Conservation (phyloP, 2,888 invertebrate species). For the Chironomus tentans region DNA sequence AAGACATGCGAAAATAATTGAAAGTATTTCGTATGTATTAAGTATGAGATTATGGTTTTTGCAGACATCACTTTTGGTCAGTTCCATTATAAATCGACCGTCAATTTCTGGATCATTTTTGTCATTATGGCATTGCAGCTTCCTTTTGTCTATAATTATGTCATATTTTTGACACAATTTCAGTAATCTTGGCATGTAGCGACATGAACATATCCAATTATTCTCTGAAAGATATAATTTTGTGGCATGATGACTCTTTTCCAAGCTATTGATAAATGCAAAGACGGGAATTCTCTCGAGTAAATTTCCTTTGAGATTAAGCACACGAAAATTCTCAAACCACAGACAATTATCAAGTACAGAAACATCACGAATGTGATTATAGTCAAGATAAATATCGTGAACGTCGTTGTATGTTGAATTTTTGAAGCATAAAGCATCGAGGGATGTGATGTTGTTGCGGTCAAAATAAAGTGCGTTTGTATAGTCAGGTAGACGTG, state of each 20-base stretch:
- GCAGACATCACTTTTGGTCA: slow-evolving; percentile 62
- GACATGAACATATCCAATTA: slow-evolving; percentile 77
- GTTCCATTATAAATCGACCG: slow-evolving; percentile 49
- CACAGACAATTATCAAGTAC: slow-evolving; percentile 68
- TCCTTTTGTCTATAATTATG: slow-evolving; percentile 57
- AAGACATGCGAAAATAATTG: slow-evolving; percentile 55
- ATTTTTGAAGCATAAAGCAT: slow-evolving; percentile 51
- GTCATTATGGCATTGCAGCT: slow-evolving; percentile 58
- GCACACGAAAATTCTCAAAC: slow-evolving; percentile 64
- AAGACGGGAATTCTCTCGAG: slow-evolving; percentile 62
- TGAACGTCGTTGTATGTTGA: slow-evolving; percentile 56
- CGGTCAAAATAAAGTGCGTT: slow-evolving; percentile 38
- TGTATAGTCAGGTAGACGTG: slow-evolving; percentile 39
- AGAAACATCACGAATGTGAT: slow-evolving; percentile 56
- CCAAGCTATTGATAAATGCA: slow-evolving; percentile 68
- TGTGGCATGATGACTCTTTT: slow-evolving; percentile 60
- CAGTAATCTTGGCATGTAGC: slow-evolving; percentile 67
- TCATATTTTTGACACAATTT: slow-evolving; percentile 59
- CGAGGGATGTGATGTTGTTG: slow-evolving; percentile 45
- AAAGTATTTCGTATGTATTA: slow-evolving; percentile 51
- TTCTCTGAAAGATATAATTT: slow-evolving; percentile 63
- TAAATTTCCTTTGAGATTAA: slow-evolving; percentile 64
- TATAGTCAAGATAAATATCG: slow-evolving; percentile 69
- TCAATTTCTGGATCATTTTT: slow-evolving; percentile 46
- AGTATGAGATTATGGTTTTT: slow-evolving; percentile 54